phyloP scores from a whole-genome alignment of 2,797 vertebrate species.

The Melanotaenia trifasciata region DNA sequence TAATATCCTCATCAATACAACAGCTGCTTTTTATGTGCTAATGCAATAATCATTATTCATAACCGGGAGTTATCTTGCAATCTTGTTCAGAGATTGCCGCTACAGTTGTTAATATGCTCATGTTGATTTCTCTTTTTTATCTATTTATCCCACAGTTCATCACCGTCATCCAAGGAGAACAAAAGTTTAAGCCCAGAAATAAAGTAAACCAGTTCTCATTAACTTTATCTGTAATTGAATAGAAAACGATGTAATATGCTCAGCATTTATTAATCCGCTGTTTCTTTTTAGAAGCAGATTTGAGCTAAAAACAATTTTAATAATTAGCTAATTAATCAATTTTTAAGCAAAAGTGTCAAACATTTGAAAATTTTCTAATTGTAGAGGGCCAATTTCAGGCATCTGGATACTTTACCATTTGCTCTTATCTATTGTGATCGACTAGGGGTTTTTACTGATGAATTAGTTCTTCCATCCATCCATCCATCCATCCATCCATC shows the following conservation, averaged over 20 bases:
- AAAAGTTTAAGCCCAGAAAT: conserved; percentile 33
- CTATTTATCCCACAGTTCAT: conserved; percentile 30
- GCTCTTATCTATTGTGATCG: background rate
- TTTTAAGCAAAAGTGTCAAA: background rate
- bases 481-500: too few species aligned
- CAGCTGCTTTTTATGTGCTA: conserved; percentile 23
- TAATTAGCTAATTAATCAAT: too few species aligned
- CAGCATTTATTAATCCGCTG: background rate
- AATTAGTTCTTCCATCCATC: background rate
- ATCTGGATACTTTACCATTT: background rate
- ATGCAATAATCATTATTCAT: conserved; percentile 34
- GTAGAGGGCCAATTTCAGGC: too few species aligned
- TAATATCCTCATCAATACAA: conserved; percentile 17
- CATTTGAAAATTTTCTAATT: background rate
- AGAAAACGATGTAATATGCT: background rate
- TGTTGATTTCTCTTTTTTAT: conserved; percentile 4
- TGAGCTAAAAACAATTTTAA: background rate
- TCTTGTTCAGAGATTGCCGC: background rate
- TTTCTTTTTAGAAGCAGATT: conserved; percentile 5
- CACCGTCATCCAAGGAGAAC: conserved; percentile 20
- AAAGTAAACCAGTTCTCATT: conserved; percentile 21
- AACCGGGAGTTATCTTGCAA: conserved; percentile 15
- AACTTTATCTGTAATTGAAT: background rate
- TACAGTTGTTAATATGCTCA: conserved; percentile 3
- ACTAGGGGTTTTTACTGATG: too few species aligned